These are phyloP conservation scores for Ahaetulla prasina DNA, from an alignment of 2,113 vertebrate genomes.

Conservation along the genomic window DNA sequence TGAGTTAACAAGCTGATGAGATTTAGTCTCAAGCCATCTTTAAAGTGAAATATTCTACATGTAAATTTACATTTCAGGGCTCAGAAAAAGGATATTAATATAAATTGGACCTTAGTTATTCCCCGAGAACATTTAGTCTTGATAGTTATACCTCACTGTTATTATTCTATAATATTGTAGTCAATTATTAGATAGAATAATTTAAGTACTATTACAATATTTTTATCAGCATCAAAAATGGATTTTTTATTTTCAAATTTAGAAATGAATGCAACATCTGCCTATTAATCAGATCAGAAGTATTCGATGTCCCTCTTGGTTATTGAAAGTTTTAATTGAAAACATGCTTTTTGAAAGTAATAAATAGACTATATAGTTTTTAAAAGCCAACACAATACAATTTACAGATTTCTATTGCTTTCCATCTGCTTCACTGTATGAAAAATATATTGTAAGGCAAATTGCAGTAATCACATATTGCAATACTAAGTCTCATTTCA, in stretches of 20 bases:
- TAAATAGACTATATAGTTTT: not conserved
- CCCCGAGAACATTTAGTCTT: not conserved
- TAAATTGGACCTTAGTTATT: constrained; percentile 44
- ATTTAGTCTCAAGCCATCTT: constrained; percentile 27
- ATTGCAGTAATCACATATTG: not conserved
- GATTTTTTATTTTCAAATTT: not conserved
- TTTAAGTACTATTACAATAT: not conserved
- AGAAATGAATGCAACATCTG: not conserved
- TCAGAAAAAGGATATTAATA: constrained; percentile 51
- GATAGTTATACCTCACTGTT: constrained; percentile 14
- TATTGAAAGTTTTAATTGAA: not conserved
- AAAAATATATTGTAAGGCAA: not conserved
- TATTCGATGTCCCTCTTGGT: not conserved
- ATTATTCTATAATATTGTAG: not conserved
- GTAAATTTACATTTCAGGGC: constrained; percentile 46
- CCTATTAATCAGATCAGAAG: not conserved
- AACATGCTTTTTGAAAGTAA: not conserved
- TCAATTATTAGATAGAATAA: not conserved
- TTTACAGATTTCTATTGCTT: not conserved
- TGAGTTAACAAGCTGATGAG: not conserved
- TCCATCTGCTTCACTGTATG: not conserved
- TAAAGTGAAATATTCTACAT: constrained; percentile 42
- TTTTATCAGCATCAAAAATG: not conserved
- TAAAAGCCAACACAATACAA: not conserved
- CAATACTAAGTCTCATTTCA: not conserved